Evolutionary conservation across 2,113 vertebrate genomes (phyloP).

Genomic region (Procavia capensis): DNA sequence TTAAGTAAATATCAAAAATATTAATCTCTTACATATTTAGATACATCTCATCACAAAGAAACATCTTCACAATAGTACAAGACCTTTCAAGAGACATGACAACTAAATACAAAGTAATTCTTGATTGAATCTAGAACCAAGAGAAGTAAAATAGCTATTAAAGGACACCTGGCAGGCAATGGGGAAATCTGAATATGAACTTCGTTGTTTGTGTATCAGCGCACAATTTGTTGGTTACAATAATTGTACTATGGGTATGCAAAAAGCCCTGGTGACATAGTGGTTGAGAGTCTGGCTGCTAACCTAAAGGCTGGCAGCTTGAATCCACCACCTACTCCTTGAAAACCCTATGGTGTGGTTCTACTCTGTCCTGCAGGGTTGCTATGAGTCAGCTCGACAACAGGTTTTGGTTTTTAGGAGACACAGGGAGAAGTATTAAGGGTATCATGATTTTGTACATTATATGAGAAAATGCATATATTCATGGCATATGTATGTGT

Average conservation of each 20-base stretch:
- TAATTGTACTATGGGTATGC: background rate
- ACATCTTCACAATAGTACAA: background rate
- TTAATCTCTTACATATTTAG: background rate
- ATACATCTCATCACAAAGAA: background rate
- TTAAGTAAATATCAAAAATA: conserved; percentile 7
- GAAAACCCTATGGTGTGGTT: no score
- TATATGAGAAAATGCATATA: background rate
- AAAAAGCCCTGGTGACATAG: background rate
- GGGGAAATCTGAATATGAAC: background rate
- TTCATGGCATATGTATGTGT: no score
- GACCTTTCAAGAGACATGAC: background rate
- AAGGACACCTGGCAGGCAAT: background rate
- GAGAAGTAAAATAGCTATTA: conserved; percentile 37
- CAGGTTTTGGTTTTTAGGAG: background rate
- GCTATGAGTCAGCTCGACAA: no score
- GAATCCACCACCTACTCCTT: no score
- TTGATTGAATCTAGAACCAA: background rate
- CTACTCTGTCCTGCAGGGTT: no score
- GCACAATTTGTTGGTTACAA: background rate
- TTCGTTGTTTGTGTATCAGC: background rate
- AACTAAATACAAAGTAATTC: background rate
- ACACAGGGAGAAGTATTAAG: background rate
- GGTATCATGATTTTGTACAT: background rate
- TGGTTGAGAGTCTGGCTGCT: no score
- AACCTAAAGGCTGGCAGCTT: no score